phyloP scores from a whole-genome alignment of 2,113 vertebrate genomes.

The Myrmecophaga tridactyla region DNA sequence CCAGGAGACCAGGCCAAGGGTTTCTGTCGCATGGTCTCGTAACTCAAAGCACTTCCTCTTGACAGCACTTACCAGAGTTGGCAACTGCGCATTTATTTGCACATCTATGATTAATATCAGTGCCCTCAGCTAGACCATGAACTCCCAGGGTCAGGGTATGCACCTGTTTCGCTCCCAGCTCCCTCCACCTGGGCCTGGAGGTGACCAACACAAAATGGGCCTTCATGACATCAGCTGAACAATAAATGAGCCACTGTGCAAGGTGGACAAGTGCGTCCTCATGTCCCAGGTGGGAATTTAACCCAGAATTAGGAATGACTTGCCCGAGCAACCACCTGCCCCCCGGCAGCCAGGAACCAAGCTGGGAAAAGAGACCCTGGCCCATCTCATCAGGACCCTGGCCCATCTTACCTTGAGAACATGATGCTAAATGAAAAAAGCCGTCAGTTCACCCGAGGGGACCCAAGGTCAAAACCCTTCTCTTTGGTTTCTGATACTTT shows the following conservation, averaged over 20 bases:
- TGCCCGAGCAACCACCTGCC: no score
- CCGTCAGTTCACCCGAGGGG: not conserved
- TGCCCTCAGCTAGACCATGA: not conserved
- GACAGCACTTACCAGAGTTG: not conserved
- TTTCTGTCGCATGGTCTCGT: not conserved
- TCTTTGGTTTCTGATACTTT: not conserved
- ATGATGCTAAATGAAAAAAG: no score
- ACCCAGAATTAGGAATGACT: not conserved
- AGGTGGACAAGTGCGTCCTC: not conserved
- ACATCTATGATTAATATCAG: not conserved
- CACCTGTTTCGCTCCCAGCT: not conserved
- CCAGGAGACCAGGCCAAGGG: not conserved
- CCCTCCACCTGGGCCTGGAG: no score
- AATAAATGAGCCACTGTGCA: no score
- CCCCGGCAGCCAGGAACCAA: not conserved
- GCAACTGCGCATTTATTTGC: not conserved
- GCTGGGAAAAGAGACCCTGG: not conserved
- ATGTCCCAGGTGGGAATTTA: no score
- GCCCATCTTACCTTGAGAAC: no score
- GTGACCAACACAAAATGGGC: not conserved
- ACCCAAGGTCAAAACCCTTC: not conserved
- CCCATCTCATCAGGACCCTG: no score
- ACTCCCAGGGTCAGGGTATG: no score
- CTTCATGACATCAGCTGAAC: not conserved
- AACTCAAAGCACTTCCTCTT: not conserved